Evolutionary conservation across 2,888 invertebrate species (phyloP).

Genomic region (Phragmatobia fuliginosa): DNA sequence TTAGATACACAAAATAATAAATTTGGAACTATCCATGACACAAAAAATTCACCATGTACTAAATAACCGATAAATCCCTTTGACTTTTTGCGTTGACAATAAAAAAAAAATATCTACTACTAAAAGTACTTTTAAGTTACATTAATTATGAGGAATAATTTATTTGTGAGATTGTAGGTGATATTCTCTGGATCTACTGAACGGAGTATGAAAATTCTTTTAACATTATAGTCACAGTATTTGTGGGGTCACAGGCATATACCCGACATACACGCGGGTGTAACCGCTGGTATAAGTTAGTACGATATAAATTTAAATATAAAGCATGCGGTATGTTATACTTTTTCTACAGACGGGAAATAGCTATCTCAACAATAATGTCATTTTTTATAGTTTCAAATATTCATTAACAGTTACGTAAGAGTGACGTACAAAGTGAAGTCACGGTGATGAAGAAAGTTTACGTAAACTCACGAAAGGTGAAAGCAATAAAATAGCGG

Average conservation of each 20-base stretch:
- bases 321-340: neutral
- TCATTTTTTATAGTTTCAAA: conserved; percentile 21
- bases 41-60: neutral
- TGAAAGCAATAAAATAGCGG: conserved; percentile 73
- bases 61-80: no score
- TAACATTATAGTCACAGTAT: no score
- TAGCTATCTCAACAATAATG: conserved; percentile 12
- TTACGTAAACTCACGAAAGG: conserved; percentile 69
- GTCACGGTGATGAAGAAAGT: conserved; percentile 72
- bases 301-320: neutral
- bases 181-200: no score
- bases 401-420: conserved; percentile 47
- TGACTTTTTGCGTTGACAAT: no score
- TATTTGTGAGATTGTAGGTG: no score
- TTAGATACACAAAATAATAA: conserved; percentile 16
- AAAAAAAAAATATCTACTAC: no score
- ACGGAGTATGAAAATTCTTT: no score
- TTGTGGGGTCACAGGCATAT: no score
- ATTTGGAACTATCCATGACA: neutral
- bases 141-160: no score
- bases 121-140: no score
- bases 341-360: neutral
- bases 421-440: conserved; percentile 56
- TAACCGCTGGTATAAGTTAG: no score
- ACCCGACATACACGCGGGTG: no score